Percentiles rank a stretch among this genome's conserved stretches.
Evolutionary conservation across 2,797 vertebrate species (phyloP).

Genomic region (Brachyalestes nurse): DNA sequence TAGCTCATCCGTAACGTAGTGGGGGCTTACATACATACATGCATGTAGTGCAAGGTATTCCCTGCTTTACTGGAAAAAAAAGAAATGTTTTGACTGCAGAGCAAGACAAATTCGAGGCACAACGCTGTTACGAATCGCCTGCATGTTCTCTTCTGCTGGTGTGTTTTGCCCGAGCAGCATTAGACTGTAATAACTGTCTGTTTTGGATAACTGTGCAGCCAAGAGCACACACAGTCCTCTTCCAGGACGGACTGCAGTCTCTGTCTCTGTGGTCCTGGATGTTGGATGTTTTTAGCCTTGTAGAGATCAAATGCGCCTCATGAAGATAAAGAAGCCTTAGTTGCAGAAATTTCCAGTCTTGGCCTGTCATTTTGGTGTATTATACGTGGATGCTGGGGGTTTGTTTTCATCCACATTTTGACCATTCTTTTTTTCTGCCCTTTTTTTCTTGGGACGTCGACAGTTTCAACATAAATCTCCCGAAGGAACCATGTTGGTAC

Average conservation of each 20-base stretch:
- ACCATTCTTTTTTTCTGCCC: slow-evolving; percentile 42
- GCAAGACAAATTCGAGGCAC: not conserved
- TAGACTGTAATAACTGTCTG: slow-evolving; percentile 24
- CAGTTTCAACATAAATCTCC: slow-evolving; percentile 70
- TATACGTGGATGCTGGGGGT: not conserved
- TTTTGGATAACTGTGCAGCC: slow-evolving; percentile 11
- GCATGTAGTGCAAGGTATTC: slow-evolving; percentile 63
- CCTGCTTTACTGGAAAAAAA: slow-evolving; percentile 45
- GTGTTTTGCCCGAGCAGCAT: slow-evolving; percentile 3
- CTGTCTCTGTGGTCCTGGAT: not conserved
- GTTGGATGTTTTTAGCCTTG: slow-evolving; percentile 41
- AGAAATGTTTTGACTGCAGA: not conserved
- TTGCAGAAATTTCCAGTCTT: not conserved
- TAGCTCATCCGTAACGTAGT: slow-evolving; percentile 66
- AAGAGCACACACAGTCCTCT: not conserved
- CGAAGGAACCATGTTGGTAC: slow-evolving; percentile 74
- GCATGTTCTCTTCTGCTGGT: slow-evolving; percentile 15
- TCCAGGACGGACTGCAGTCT: slow-evolving; percentile 20
- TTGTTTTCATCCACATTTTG: slow-evolving; percentile 41
- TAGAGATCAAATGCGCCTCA: slow-evolving; percentile 28
- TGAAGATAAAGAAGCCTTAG: not conserved
- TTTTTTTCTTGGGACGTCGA: slow-evolving; percentile 66
- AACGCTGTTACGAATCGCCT: slow-evolving; percentile 15
- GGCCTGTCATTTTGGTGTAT: too few species aligned
- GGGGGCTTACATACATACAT: slow-evolving; percentile 50